phyloP scores from a whole-genome alignment of 2,888 invertebrate species.

The Uloborus plumipes region DNA sequence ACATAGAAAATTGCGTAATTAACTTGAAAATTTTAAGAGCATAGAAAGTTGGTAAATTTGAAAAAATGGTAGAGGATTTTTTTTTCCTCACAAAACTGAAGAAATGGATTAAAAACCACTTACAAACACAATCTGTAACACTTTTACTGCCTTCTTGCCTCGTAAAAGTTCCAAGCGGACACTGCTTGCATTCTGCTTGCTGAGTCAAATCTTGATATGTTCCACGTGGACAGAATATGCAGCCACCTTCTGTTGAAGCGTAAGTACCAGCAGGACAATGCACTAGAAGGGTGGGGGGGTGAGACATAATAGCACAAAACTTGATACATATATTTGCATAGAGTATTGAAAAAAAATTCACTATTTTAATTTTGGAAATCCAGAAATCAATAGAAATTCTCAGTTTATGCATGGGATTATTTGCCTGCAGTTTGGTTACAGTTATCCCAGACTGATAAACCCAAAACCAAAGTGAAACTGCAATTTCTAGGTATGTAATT shows the following conservation, averaged over 20 bases:
- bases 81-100: too few relatives aligned
- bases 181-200: slow-evolving; percentile 89
- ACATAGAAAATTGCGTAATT: too few relatives aligned
- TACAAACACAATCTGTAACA: slow-evolving; percentile 83
- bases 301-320: background rate
- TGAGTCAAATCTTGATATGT: slow-evolving; percentile 93
- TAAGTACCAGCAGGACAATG: slow-evolving; percentile 98
- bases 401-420: too few relatives aligned
- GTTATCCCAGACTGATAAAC: too few relatives aligned
- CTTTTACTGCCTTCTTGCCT: slow-evolving; percentile 79
- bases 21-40: too few relatives aligned
- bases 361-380: background rate
- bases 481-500: too few relatives aligned
- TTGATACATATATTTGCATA: background rate
- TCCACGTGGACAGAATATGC: slow-evolving; percentile 93
- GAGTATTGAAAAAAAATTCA: background rate
- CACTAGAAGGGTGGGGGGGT: slow-evolving; percentile 76
- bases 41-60: too few relatives aligned
- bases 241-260: slow-evolving; percentile 90
- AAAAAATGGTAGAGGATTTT: too few relatives aligned
- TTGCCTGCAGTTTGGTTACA: background rate
- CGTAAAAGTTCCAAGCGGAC: slow-evolving; percentile 94
- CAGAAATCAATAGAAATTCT: too few relatives aligned
- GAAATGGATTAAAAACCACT: slow-evolving; percentile 37
- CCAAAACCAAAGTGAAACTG: too few relatives aligned